These are phyloP conservation scores for Periophthalmus magnuspinnatus DNA, from an alignment of 2,797 vertebrate species.

Conservation along the genomic window DNA sequence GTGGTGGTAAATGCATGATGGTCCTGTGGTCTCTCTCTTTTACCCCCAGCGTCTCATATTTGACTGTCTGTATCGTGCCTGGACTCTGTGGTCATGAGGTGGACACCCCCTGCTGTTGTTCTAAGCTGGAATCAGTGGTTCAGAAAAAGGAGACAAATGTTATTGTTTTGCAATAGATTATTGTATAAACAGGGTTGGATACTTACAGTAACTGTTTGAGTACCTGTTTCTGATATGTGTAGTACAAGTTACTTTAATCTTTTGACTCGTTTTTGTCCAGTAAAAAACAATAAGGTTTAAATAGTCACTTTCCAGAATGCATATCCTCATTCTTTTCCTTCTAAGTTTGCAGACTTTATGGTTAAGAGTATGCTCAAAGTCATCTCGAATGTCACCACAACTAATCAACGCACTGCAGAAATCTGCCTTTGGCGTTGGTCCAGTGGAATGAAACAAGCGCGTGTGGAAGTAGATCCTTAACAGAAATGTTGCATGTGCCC, in stretches of 20 bases:
- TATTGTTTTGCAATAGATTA: slow-evolving; percentile 63
- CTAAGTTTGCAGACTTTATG: slow-evolving; percentile 36
- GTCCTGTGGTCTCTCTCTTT: slow-evolving; percentile 61
- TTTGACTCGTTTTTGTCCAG: not conserved
- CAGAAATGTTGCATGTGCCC: slow-evolving; percentile 20
- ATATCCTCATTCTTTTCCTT: slow-evolving; percentile 43
- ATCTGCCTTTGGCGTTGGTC: slow-evolving; percentile 46
- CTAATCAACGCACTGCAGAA: slow-evolving; percentile 52
- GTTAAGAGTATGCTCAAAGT: slow-evolving; percentile 50
- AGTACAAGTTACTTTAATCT: not conserved
- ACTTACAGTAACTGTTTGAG: not conserved
- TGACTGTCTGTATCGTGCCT: slow-evolving; percentile 52
- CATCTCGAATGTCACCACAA: slow-evolving; percentile 54
- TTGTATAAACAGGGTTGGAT: not conserved
- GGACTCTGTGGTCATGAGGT: slow-evolving; percentile 59
- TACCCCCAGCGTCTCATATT: slow-evolving; percentile 59
- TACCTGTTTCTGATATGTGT: not conserved
- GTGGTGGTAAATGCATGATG: slow-evolving; percentile 61
- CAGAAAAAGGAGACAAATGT: slow-evolving; percentile 43
- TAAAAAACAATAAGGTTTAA: slow-evolving; percentile 53
- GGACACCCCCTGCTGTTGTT: slow-evolving; percentile 60
- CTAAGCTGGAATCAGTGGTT: slow-evolving; percentile 52
- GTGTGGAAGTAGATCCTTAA: slow-evolving; percentile 56
- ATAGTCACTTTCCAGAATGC: slow-evolving; percentile 51
- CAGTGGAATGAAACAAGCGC: slow-evolving; percentile 50